A percentile compares a stretch with the other conserved stretches of the same genome.
Evolutionary conservation across 1,140 invertebrate species (phyloP).

Genomic region (Formica exsecta): DNA sequence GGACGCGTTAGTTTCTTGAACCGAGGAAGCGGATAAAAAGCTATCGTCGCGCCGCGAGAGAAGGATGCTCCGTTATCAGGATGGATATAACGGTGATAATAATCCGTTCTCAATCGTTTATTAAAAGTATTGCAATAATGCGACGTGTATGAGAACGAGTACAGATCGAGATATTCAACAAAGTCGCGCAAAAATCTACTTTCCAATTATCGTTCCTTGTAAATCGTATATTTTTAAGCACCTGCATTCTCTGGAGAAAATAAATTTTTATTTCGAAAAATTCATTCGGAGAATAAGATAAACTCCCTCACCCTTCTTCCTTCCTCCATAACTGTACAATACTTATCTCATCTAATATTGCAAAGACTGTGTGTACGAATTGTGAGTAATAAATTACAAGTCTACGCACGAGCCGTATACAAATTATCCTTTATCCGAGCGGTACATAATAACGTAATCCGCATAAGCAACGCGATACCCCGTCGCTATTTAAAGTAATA

Average conservation of each 20-base stretch:
- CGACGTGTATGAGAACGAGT: constrained; percentile 14
- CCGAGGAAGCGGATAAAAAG: constrained; percentile 21
- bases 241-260: no score
- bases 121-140: constrained; percentile 53
- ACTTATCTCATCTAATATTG: background rate
- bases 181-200: background rate
- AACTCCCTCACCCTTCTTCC: background rate
- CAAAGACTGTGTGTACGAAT: background rate
- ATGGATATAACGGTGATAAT: constrained; percentile 67
- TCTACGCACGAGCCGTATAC: constrained; percentile 1
- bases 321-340: background rate
- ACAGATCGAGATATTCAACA: background rate
- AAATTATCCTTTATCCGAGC: constrained; percentile 48
- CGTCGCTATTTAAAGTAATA: constrained; percentile 46
- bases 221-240: background rate
- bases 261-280: background rate
- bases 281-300: background rate
- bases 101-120: constrained; percentile 44
- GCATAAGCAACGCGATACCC: background rate
- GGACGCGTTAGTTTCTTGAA: constrained; percentile 33
- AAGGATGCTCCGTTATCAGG: constrained; percentile 65
- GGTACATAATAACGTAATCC: constrained; percentile 44
- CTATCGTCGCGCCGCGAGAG: background rate
- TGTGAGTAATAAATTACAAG: constrained; percentile 33
- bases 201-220: constrained; percentile 25